Base-by-base conservation (phyloP, 2,797 vertebrate genomes). In the Danio choprae region DNA sequence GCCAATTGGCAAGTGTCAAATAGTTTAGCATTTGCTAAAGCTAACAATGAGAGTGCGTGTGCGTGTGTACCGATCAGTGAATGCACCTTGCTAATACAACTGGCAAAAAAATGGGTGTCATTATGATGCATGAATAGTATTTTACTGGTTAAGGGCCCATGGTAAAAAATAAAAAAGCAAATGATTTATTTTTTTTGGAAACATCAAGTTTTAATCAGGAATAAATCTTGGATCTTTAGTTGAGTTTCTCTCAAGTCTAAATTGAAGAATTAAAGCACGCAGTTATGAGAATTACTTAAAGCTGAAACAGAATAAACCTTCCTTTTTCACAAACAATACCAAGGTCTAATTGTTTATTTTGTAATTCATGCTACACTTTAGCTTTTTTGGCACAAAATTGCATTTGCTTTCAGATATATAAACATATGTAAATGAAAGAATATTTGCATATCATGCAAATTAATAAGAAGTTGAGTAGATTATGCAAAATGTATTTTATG, bases 1-100 rank as follows among this genome's bases (percentile, higher is more conserved):
- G 74, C 38, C 62, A 76, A 43, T 51, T 78, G 76, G 76, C 55
- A 40, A 22, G 43, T 59, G 64, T 38, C 65, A 78, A 62, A 53
- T 50, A 60, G 65, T 62, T 70, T 48, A 78, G 65, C 65, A 5
- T 62, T 62, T 41, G 44, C 76, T 70, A 43, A 79, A 50, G 65
- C 55, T 79, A 70, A 79, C 76, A 79, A 53, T 43, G 36, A 78
- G 13, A 22, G 29, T 4, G 29, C 29, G 29, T 29, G 73, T 63
- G 72, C 5, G 13, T 40, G 36, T 55, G 18, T 9, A 29, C 13
- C 6, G 22, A 59, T 77, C 60, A 29, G 51, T 36, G 50, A 56
- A 44, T 56, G 8, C 15, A n/a, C 16, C 41, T 73, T 6, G 51
- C 8, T 1, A 29, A 44, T 16, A 16, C 51, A 43, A 13, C 13